These are phyloP conservation scores for Conopomorpha cramerella DNA, from an alignment of 1,140 invertebrate species.

Conservation along the genomic window DNA sequence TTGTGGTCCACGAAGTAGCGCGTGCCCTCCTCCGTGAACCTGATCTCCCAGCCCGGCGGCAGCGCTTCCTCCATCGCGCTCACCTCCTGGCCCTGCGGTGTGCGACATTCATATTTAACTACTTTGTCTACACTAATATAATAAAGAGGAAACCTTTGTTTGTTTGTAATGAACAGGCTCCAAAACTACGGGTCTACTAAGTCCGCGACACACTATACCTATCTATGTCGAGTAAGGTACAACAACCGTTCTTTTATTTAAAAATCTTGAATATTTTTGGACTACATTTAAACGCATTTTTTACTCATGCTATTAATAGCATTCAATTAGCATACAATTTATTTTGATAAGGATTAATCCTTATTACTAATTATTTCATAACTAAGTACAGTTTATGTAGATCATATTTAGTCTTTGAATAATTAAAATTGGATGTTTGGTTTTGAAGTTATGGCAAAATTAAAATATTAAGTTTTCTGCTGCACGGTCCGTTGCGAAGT, in stretches of 20 bases:
- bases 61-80: constrained; percentile 85
- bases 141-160: too few relatives aligned
- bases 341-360: not conserved
- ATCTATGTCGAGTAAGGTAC: too few relatives aligned
- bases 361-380: too few relatives aligned
- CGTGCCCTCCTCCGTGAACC: constrained; percentile 91
- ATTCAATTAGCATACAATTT: not conserved
- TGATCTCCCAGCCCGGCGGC: constrained; percentile 96
- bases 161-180: too few relatives aligned
- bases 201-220: too few relatives aligned
- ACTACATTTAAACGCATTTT: not conserved
- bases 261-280: not conserved
- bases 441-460: not conserved
- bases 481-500: not conserved
- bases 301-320: not conserved
- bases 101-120: too few relatives aligned
- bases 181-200: too few relatives aligned
- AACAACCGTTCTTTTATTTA: not conserved
- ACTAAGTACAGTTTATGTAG: too few relatives aligned
- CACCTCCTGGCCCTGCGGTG: constrained; percentile 68
- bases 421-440: too few relatives aligned
- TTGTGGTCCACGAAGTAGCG: constrained; percentile 99
- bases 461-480: not conserved
- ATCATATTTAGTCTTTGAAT: too few relatives aligned
- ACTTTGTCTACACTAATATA: too few relatives aligned